Evolutionary conservation across 2,797 vertebrate genomes (phyloP).

Genomic region (Platyrinchus mystaceus): DNA sequence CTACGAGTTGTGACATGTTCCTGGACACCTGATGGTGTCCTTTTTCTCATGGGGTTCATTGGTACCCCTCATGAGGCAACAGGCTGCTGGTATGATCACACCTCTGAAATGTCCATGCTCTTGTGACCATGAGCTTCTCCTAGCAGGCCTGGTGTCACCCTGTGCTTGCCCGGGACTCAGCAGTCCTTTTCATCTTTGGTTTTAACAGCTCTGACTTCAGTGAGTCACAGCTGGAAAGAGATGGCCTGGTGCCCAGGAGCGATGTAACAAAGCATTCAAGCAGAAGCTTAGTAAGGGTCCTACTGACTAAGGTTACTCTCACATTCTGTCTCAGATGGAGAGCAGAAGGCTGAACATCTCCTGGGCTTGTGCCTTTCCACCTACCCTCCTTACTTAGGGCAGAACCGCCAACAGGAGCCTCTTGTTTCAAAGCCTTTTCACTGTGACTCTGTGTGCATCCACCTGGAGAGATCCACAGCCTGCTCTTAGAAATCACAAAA

Average conservation of each 20-base stretch:
- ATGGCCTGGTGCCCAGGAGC: neutral
- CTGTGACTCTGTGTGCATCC: neutral
- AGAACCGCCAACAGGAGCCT: neutral
- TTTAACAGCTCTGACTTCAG: neutral
- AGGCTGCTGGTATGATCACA: accelerated
- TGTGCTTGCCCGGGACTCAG: neutral
- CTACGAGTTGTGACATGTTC: neutral
- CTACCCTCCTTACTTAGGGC: neutral
- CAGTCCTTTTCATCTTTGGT: neutral
- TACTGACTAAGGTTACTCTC: neutral
- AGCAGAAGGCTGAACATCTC: neutral
- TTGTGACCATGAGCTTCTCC: neutral
- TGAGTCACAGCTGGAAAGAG: neutral
- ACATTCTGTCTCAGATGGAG: neutral
- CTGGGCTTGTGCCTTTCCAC: neutral
- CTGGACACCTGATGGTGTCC: neutral
- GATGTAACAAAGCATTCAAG: neutral
- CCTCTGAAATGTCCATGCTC: neutral
- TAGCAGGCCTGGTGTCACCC: neutral
- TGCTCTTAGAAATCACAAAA: neutral
- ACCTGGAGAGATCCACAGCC: neutral
- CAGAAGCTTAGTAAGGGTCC: neutral
- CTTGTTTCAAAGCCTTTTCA: neutral
- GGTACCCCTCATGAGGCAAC: neutral
- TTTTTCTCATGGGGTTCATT: neutral